Percentiles rank a stretch among this genome's conserved stretches.
Evolutionary conservation across 2,888 invertebrate species (phyloP).

Genomic region (Chamaedrilus cognettii): DNA sequence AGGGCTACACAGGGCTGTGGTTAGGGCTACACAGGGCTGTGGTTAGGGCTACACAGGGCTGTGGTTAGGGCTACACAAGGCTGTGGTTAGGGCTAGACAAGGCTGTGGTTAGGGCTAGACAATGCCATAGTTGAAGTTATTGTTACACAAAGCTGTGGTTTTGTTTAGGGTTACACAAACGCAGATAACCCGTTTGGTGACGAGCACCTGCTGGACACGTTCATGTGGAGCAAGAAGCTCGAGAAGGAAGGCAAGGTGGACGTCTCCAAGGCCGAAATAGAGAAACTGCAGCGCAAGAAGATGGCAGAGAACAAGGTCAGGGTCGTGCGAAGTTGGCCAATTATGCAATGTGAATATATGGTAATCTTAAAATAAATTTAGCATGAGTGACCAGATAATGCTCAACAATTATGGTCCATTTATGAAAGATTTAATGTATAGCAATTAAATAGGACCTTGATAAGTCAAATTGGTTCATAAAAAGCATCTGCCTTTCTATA

Average conservation of each 20-base stretch:
- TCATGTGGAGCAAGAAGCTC: slow-evolving; percentile 93
- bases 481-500: too few species aligned
- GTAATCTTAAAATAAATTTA: background rate
- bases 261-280: slow-evolving; percentile 66
- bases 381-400: background rate
- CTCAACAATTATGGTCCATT: too few species aligned
- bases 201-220: slow-evolving; percentile 89
- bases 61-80: too few species aligned
- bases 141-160: background rate
- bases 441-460: too few species aligned
- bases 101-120: too few species aligned
- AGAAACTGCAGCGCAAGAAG: slow-evolving; percentile 79
- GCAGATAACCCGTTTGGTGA: slow-evolving; percentile 99
- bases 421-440: too few species aligned
- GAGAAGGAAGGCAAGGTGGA: slow-evolving; percentile 87
- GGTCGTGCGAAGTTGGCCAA: too few species aligned
- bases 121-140: background rate
- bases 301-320: slow-evolving; percentile 80
- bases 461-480: too few species aligned
- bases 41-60: too few species aligned
- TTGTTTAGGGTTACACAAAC: slow-evolving; percentile 83
- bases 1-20: too few species aligned
- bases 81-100: too few species aligned
- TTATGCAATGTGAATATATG: background rate
- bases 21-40: too few species aligned